Evolutionary conservation across 1,140 invertebrate species (phyloP), one percentile per base, ranked within the genome.

Genomic region (Calliphora vicina): DNA sequence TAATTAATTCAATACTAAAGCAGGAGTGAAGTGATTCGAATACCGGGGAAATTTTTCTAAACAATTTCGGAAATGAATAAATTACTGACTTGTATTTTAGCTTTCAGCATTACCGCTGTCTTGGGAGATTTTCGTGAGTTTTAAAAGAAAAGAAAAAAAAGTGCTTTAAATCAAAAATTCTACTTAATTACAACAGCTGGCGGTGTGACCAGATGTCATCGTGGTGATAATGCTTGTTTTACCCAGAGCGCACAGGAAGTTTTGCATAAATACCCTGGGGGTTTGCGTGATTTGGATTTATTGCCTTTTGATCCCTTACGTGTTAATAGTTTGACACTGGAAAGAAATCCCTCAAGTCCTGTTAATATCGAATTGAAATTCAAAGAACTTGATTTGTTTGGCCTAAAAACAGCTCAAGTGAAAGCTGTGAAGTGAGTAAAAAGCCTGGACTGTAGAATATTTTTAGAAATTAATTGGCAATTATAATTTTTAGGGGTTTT

Each of bases 331-430:
- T 86, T 89, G 23, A 80, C 78, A 13, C 84, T 89, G 27, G 85
- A 82, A 9, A 85, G 84, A 10, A 88, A 88, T 82, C 83, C 87
- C 0, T 83, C 85, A 13, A 88, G 88, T 82, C 86, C 87, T 0
- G 87, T 90, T 8, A 89, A 82, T 80, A 82, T 89, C 15, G 87
- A 88, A 61, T 80, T 90, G 9, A 85, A 73, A 67, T 92, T 92
- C 43, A 87, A 35, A 9, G 87, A 92, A 61, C 84, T 91, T 2
- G 84, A 89, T 45, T 84, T 92, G 5, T 20, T 84, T 50, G 91
- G 91, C 1, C 82, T 92, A 0, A 82, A 83, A 0, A 82, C 85
- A 6, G 87, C 86, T 8, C 85, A 83, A 10, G 61, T 87, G 1
- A 85, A 84, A 42, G 57, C 74, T 25, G 76, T 86, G 8, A 78